Evolutionary conservation across 2,113 vertebrate genomes (phyloP), one percentile per base, ranked within the genome.

Genomic region (Meleagris gallopavo): DNA sequence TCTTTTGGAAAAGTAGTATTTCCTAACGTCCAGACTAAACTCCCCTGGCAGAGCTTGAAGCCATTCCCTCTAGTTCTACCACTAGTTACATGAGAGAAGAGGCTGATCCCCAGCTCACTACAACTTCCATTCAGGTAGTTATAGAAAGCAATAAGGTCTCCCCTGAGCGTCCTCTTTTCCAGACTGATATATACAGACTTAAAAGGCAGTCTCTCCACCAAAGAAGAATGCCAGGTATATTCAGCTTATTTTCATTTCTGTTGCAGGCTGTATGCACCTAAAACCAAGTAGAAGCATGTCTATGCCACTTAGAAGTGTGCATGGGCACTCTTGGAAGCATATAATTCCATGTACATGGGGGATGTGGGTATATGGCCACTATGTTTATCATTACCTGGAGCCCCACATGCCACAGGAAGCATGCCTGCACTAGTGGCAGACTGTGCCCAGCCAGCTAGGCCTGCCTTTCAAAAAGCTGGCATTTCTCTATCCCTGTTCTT

Each of bases 301-400:
- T 38, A 32, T 4, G 64, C 12, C 4, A 6, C n/a, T 54, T 1
- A 0, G 22, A 67, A 71, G 18, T 20, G 24, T 29, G 9, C 43
- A 58, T 41, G 48, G 48, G 48, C 48, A 25, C 24, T 25, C 13
- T 13, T 50, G 48, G 24, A 24, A 24, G 48, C 24, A 25, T 50
- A 50, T 13, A 7, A 25, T 25, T 7, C 48, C 48, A 50, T 25
- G 48, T 50, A 13, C 34, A 36, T 36, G 24, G 34, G 46, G 78
- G 66, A 40, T 18, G 36, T 72, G 43, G 24, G 13, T 16, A 17
- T 25, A 34, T 17, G 60, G 6, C 27, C 4, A 3, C 52, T 38
- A 41, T n/a, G 5, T 9, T 38, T 14, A 73, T 8, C 20, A 6
- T 73, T 45, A 52, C 1, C 27, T 72, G 43, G 10, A 13, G 7